A percentile compares a stretch with the other conserved stretches of the same genome.
Evolutionary conservation across 2,888 invertebrate genomes (phyloP).

Genomic region (Globia sparganii): DNA sequence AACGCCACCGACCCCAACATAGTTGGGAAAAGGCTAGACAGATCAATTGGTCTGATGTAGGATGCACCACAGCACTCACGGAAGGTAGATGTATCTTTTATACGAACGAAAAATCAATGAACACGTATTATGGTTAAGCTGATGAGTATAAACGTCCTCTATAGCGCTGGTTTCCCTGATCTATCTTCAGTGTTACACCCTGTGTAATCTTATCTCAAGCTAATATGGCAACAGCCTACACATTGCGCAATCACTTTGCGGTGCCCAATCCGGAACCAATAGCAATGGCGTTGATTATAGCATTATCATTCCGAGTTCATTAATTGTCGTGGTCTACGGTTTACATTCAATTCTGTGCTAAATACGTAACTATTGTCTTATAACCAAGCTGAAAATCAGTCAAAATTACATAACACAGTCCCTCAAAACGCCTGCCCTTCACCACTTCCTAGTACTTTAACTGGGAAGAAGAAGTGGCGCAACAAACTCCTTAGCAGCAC

Average conservation of each 20-base stretch:
- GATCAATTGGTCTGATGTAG: not conserved
- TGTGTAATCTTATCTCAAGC: not conserved
- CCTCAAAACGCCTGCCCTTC: not conserved
- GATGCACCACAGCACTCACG: not conserved
- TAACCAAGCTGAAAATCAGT: not conserved
- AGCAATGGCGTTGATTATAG: constrained; percentile 21
- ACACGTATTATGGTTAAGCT: too few species aligned
- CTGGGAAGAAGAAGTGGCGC: not conserved
- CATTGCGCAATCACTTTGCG: constrained; percentile 13
- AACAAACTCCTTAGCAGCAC: not conserved
- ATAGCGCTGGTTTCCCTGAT: not conserved
- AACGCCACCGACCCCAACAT: too few species aligned
- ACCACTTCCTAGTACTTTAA: not conserved
- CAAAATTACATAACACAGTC: not conserved
- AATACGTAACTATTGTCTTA: not conserved
- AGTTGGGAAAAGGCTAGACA: not conserved
- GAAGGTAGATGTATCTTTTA: not conserved
- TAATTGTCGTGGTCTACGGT: constrained; percentile 21
- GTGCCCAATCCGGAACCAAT: not conserved
- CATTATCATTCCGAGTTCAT: constrained; percentile 31
- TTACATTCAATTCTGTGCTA: constrained; percentile 8
- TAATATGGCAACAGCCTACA: not conserved
- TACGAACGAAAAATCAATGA: not conserved
- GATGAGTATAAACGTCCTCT: not conserved
- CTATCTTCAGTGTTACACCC: not conserved